Conservation (phyloP, 2,113 vertebrate genomes). For the Chaenogobius annularis region DNA sequence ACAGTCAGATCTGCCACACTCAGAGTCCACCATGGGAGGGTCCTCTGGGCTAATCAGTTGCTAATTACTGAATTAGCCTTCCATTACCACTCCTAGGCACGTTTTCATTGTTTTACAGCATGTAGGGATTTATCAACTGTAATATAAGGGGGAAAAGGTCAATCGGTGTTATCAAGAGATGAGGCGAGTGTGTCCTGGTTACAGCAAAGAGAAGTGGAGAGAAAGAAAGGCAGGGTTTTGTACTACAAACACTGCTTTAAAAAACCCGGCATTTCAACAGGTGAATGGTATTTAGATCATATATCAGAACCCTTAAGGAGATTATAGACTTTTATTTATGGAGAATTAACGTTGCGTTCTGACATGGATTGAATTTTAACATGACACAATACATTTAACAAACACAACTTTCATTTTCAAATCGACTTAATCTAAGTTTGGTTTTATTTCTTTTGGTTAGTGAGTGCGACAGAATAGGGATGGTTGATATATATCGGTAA, state of each 20-base stretch:
- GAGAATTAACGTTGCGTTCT: slow-evolving; percentile 4
- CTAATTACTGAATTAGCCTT: slow-evolving; percentile 76
- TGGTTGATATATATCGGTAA: too few species aligned
- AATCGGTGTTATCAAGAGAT: slow-evolving; percentile 30
- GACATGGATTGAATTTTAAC: neutral
- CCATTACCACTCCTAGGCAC: slow-evolving; percentile 66
- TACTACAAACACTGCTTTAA: slow-evolving; percentile 9
- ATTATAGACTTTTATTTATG: neutral
- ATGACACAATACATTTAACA: neutral
- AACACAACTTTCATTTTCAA: neutral
- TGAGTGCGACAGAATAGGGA: too few species aligned
- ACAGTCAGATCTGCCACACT: slow-evolving; percentile 51
- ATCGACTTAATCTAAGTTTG: neutral
- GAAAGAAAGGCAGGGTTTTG: neutral
- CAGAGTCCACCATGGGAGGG: slow-evolving; percentile 56
- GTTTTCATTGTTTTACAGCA: slow-evolving; percentile 71
- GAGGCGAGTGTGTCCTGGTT: slow-evolving; percentile 45
- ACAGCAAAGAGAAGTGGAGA: slow-evolving; percentile 5
- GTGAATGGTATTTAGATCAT: neutral
- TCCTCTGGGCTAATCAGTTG: slow-evolving; percentile 58
- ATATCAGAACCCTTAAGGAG: slow-evolving; percentile 1
- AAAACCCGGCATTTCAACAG: neutral
- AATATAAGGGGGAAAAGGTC: slow-evolving; percentile 58
- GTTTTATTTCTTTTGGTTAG: too few species aligned
- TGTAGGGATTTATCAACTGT: slow-evolving; percentile 43